phyloP scores from a whole-genome alignment of 2,113 vertebrate genomes.

The Cyprinus carpio region DNA sequence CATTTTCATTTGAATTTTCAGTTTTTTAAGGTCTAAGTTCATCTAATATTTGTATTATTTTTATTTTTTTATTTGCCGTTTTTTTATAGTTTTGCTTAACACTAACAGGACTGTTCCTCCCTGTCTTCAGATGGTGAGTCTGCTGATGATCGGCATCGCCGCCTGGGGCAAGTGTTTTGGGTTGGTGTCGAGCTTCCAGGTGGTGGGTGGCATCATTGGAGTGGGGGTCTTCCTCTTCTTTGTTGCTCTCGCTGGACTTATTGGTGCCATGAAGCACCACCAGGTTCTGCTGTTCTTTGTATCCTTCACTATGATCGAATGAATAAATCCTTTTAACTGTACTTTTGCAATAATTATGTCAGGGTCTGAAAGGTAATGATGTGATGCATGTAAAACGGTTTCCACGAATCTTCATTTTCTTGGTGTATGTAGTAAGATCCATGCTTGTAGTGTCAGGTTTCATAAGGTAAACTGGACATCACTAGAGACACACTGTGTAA shows the following conservation, averaged over 20 bases:
- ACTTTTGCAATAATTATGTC: background rate
- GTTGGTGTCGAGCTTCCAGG: slow-evolving; percentile 93
- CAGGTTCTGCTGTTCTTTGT: slow-evolving; percentile 98
- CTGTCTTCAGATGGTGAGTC: slow-evolving; percentile 85
- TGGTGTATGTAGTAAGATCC: slow-evolving; percentile 16
- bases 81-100: background rate
- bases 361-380: background rate
- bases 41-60: background rate
- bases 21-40: background rate
- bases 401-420: slow-evolving; percentile 2
- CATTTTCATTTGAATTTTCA: too few species aligned
- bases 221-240: slow-evolving; percentile 93
- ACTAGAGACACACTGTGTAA: background rate
- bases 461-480: background rate
- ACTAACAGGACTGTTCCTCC: background rate
- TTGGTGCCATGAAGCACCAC: slow-evolving; percentile 92
- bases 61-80: too few species aligned
- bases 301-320: slow-evolving; percentile 81
- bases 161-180: slow-evolving; percentile 96
- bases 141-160: slow-evolving; percentile 92
- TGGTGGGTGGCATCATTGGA: slow-evolving; percentile 88
- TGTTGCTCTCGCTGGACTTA: slow-evolving; percentile 89
- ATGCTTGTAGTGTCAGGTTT: slow-evolving; percentile 43
- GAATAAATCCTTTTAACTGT: background rate
- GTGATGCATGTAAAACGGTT: background rate